Evolutionary conservation across 2,888 invertebrate genomes (phyloP).

Genomic region (Suillia variegata): DNA sequence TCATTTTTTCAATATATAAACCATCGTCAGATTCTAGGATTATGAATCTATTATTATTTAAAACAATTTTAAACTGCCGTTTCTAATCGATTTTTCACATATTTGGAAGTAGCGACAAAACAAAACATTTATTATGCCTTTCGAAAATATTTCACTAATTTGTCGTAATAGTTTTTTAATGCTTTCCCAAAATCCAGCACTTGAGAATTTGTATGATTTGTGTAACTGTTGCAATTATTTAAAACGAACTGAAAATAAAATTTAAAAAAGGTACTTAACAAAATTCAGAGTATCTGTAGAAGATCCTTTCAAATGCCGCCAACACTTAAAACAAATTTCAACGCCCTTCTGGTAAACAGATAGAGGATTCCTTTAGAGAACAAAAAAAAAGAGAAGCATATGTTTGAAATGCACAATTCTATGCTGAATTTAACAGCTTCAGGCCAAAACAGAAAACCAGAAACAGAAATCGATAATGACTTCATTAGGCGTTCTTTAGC

Average conservation of each 20-base stretch:
- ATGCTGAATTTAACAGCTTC: no score
- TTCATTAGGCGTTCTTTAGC: constrained; percentile 28
- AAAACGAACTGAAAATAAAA: not conserved
- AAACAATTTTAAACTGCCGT: no score
- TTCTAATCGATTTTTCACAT: not conserved
- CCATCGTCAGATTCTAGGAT: no score
- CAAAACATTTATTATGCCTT: not conserved
- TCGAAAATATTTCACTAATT: constrained; percentile 9
- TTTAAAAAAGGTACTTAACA: not conserved
- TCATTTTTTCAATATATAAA: no score
- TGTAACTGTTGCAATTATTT: not conserved
- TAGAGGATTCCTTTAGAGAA: not conserved
- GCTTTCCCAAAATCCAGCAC: not conserved
- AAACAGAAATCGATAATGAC: constrained; percentile 22
- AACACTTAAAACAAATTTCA: no score
- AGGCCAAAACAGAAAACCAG: no score
- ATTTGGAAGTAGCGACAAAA: not conserved
- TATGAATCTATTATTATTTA: no score
- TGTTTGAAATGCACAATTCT: no score
- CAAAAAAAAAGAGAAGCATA: no score
- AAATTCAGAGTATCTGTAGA: not conserved
- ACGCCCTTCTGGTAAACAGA: no score
- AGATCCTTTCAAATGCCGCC: not conserved
- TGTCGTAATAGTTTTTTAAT: not conserved
- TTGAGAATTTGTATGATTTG: not conserved